Percentiles rank a stretch among this genome's conserved stretches.
Conservation (phyloP, 2,797 vertebrate genomes). For the Gouania willdenowi region DNA sequence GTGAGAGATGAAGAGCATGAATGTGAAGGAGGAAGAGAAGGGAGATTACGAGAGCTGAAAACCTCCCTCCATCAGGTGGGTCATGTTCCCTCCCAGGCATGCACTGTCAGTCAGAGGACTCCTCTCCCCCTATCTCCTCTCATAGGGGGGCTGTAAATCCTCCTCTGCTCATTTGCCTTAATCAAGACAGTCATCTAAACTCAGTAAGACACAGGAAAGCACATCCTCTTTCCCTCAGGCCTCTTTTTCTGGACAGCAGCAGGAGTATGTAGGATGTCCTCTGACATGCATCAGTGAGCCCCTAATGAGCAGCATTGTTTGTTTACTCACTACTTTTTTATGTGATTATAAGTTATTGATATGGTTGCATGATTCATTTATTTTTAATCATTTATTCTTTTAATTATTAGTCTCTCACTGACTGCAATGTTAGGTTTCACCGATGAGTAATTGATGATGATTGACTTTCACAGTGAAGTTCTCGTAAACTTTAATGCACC, state of each 20-base stretch:
- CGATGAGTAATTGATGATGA: constrained; percentile 46
- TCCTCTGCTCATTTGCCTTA: constrained; percentile 74
- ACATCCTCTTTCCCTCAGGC: constrained; percentile 33
- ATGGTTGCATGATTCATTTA: too few species aligned
- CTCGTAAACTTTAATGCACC: too few species aligned
- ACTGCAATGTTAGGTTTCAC: too few species aligned
- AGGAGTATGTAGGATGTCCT: constrained; percentile 62
- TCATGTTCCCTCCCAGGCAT: constrained; percentile 57
- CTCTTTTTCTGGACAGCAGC: constrained; percentile 20
- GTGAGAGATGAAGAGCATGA: constrained; percentile 36
- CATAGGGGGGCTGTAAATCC: constrained; percentile 72
- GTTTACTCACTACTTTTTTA: constrained; percentile 4
- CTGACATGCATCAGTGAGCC: constrained; percentile 51
- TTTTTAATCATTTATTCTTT: too few species aligned
- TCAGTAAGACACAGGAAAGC: constrained; percentile 64
- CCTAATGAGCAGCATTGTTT: constrained; percentile 19
- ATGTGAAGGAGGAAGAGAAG: constrained; percentile 39
- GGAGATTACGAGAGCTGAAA: constrained; percentile 45
- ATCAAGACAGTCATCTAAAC: constrained; percentile 78
- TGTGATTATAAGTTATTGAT: constrained; percentile 28
- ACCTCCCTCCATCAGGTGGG: constrained; percentile 57
- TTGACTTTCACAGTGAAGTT: constrained; percentile 17
- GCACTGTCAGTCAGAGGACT: constrained; percentile 67
- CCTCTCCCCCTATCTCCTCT: constrained; percentile 71
- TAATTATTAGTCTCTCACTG: too few species aligned